Conservation (phyloP, 2,113 vertebrate species). For the Gadus macrocephalus region DNA sequence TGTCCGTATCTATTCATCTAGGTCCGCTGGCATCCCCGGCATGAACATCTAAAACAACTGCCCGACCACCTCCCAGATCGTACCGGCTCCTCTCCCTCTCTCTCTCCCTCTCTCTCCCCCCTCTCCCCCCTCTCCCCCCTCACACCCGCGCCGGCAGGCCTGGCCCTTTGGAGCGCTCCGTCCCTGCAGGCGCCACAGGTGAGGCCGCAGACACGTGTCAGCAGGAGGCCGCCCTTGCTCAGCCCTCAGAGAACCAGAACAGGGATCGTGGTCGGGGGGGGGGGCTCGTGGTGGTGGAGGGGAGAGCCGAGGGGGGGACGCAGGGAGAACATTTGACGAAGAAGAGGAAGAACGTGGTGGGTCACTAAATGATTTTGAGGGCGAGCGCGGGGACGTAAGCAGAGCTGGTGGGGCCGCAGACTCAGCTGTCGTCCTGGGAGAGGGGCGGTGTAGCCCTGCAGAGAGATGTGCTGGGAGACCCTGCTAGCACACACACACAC, state of each 20-base stretch:
- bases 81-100: constrained; percentile 31
- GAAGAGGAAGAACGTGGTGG: constrained; percentile 7
- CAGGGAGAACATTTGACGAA: neutral
- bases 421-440: constrained; percentile 61
- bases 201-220: no score
- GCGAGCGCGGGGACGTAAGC: constrained; percentile 59
- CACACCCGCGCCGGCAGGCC: constrained; percentile 19
- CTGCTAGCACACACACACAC: neutral
- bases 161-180: neutral
- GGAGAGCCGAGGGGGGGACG: no score
- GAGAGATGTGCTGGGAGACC: constrained; percentile 56
- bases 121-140: constrained; percentile 23
- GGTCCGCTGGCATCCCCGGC: constrained; percentile 62
- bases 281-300: no score
- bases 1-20: constrained; percentile 56
- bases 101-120: no score
- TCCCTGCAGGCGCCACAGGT: neutral
- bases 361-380: constrained; percentile 59
- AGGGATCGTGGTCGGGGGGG: neutral
- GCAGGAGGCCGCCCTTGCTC: neutral
- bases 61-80: constrained; percentile 58
- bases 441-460: constrained; percentile 44
- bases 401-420: constrained; percentile 48
- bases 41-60: constrained; percentile 76
- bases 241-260: neutral